Evolutionary conservation across 2,113 vertebrate genomes (phyloP).

Genomic region (Cygnus atratus): DNA sequence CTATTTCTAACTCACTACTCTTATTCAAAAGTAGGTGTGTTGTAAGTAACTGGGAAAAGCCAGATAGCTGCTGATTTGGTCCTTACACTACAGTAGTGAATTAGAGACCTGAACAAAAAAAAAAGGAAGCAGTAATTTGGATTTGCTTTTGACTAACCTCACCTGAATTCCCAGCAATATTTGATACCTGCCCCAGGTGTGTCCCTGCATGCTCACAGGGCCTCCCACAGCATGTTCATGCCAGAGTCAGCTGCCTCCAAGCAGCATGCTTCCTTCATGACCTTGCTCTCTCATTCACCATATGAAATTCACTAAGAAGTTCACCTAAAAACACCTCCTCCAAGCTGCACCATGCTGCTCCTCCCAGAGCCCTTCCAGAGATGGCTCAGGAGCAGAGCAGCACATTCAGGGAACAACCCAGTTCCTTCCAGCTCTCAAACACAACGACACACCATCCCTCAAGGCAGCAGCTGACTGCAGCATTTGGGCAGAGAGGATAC

Average conservation of each 20-base stretch:
- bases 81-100: not conserved
- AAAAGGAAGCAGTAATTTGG: not conserved
- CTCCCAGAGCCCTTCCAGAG: not conserved
- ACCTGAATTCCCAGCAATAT: fast-evolving
- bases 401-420: not conserved
- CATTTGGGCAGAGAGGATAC: not conserved
- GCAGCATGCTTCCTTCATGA: no score
- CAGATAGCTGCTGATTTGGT: not conserved
- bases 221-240: fast-evolving
- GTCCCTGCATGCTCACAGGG: fast-evolving
- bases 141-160: not conserved
- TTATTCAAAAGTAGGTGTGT: not conserved
- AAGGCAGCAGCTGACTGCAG: not conserved
- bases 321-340: fast-evolving
- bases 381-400: not conserved
- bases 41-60: not conserved
- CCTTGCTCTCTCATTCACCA: fast-evolving
- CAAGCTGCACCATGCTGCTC: not conserved
- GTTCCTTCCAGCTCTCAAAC: not conserved
- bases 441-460: fast-evolving
- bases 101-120: not conserved
- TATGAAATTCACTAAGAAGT: not conserved
- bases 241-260: not conserved
- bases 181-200: fast-evolving
- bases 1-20: not conserved